Evolutionary conservation across 2,113 vertebrate species (phyloP), one percentile per base, ranked within the genome.

Genomic region (Spilogale gracilis): DNA sequence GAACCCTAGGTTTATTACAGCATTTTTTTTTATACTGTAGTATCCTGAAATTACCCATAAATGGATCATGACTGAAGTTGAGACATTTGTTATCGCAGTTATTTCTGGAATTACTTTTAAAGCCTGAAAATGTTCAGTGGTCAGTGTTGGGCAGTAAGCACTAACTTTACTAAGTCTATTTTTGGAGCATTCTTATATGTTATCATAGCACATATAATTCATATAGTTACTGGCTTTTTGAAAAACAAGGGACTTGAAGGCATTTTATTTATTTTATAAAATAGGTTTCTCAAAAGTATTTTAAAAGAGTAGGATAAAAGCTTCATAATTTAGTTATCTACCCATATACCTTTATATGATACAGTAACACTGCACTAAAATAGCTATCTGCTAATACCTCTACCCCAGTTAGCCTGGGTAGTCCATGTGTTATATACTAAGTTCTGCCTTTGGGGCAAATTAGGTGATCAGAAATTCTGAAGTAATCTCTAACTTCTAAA

Each of bases 1-100:
- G 92, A 93, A 63, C 82, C 79, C 48, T 90, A 25, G 9, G 16
- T 89, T 94, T 90, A 85, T 69, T 91, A 14, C 25, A 88, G 9
- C 9, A 58, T 89, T 58, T 65, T 65, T 87, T 81, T 45, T 9
- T 32, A 50, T 89, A 16, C 3, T 27, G 7, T 43, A 73, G 25
- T 60, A 67, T 94, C 97, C 30, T 91, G 74, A 94, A 98, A 95
- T 96, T 74, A 61, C 74, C 56, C 69, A 3, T 74, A 74, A 89
- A 23, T 92, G 30, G 61, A 60, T 89, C 80, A 32, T 94, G 76
- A 83, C 25, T 92, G 27, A 95, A 97, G 45, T 45, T 69, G 63
- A 95, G 89, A 81, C 14, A 48, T 93, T 82, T 63, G 16, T 87
- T 52, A 63, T 79, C 23, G n/a, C 11, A 14, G 4, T 85, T 83